phyloP scores from a whole-genome alignment of 2,888 invertebrate genomes.

The Cheilosia scutellata region DNA sequence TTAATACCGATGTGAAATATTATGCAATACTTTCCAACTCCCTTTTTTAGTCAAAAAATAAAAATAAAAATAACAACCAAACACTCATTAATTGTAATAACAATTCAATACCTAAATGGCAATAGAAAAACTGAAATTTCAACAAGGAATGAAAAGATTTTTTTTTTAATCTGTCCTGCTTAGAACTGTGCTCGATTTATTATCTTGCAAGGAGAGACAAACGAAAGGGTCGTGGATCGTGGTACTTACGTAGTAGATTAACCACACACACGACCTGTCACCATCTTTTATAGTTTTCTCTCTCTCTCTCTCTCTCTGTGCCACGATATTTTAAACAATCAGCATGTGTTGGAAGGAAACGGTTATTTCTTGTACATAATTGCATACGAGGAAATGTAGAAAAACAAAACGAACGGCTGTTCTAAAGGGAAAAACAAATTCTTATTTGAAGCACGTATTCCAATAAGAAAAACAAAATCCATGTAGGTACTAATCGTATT shows the following conservation, averaged over 20 bases:
- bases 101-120: conserved; percentile 8
- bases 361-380: background rate
- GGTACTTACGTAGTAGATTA: conserved; percentile 44
- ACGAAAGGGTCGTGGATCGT: conserved; percentile 33
- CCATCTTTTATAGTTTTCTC: conserved; percentile 4
- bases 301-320: background rate
- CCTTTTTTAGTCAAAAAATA: background rate
- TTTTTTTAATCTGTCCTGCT: conserved; percentile 34
- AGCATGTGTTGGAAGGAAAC: background rate
- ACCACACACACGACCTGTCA: conserved; percentile 38
- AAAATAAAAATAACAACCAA: conserved; percentile 1
- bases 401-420: background rate
- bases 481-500: background rate
- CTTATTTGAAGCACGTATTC: background rate
- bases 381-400: background rate
- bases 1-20: conserved; percentile 27
- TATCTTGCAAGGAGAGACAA: conserved; percentile 14
- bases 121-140: background rate
- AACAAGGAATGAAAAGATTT: background rate
- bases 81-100: background rate
- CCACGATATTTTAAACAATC: background rate
- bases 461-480: background rate
- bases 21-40: conserved; percentile 51
- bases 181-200: conserved; percentile 25
- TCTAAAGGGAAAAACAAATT: background rate